Evolutionary conservation across 2,888 invertebrate species (phyloP), one percentile per base, ranked within the genome.

Genomic region (Lasioglossum zephyrum): DNA sequence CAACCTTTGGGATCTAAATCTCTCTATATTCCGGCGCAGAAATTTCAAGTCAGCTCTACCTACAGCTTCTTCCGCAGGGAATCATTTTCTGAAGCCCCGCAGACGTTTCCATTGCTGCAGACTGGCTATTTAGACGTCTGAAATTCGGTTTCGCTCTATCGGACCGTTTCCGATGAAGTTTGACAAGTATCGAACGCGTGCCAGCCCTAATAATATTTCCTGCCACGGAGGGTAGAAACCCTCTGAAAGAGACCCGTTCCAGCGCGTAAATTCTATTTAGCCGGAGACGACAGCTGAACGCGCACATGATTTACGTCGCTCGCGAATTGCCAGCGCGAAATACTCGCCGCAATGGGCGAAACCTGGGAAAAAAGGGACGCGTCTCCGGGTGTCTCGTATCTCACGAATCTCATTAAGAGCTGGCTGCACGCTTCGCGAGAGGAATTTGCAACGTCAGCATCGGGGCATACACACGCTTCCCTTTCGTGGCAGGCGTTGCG

Each of bases 371-470:
- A 77, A 74, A 75, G 66, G 26, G 75, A 75, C 66, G 60, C 66
- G 47, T 66, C 83, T 82, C 86, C 79, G 79, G 86, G 89, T 90
- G 92, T 91, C 92, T 91, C 92, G 89, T 92, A 92, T 91, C 91
- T 93, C 90, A 91, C 90, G 57, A 86, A 92, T 89, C 88, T 91
- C 88, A 91, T 92, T 92, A 92, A 82, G 76, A 57, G 77, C 26
- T 66, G 63, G 79, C 77, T 78, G 26, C 82, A 75, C 77, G 49
- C 77, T 73, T 74, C 79, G 36, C 73, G 22, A 16, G 47, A 18
- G 63, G 66, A 26, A 73, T 70, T 66, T 49, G 74, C 36, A 31
- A 53, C 81, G 75, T 81, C 76, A 49, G 74, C 66, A 44, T 57
- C 53, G 39, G 70, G 63, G 2, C 31, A 16, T 16, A 18, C 31